Evolutionary conservation across 2,797 vertebrate genomes (phyloP).

Genomic region (Cyclura pinguis): DNA sequence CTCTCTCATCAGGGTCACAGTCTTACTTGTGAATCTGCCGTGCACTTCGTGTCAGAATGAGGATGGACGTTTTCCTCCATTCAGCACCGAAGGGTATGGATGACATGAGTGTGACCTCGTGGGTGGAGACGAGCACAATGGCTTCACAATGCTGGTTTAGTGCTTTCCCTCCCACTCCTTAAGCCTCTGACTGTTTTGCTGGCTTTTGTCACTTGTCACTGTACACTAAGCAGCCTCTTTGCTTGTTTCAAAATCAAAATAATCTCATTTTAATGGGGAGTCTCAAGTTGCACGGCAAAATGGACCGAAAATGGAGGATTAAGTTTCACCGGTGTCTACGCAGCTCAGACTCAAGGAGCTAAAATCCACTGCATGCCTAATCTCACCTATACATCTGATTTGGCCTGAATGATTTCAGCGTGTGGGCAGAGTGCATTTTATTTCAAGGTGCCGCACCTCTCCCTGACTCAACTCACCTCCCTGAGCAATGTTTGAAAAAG

Average conservation of each 20-base stretch:
- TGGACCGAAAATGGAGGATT: slow-evolving; percentile 22
- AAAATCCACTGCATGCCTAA: slow-evolving; percentile 37
- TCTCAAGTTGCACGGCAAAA: slow-evolving; percentile 40
- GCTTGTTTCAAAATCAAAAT: slow-evolving; percentile 30
- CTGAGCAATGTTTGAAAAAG: slow-evolving; percentile 39
- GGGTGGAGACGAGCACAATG: slow-evolving; percentile 17
- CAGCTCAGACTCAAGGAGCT: neutral
- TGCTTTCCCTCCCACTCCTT: slow-evolving; percentile 14
- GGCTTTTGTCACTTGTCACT: slow-evolving; percentile 26
- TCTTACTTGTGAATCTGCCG: neutral
- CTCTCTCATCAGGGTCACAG: neutral
- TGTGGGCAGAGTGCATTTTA: slow-evolving; percentile 62
- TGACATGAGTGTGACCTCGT: slow-evolving; percentile 20
- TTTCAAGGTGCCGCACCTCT: slow-evolving; percentile 71
- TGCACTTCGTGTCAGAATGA: no score
- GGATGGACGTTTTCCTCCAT: neutral
- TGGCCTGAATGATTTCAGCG: slow-evolving; percentile 45
- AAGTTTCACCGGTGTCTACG: slow-evolving; percentile 47
- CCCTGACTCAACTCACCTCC: slow-evolving; percentile 74
- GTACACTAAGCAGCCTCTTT: slow-evolving; percentile 1
- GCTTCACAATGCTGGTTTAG: neutral
- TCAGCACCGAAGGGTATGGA: neutral
- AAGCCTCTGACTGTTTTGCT: neutral
- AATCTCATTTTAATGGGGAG: slow-evolving; percentile 49
- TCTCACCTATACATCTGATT: slow-evolving; percentile 49